Base-by-base conservation (phyloP, 2,797 vertebrate species). In the Falco cherrug region DNA sequence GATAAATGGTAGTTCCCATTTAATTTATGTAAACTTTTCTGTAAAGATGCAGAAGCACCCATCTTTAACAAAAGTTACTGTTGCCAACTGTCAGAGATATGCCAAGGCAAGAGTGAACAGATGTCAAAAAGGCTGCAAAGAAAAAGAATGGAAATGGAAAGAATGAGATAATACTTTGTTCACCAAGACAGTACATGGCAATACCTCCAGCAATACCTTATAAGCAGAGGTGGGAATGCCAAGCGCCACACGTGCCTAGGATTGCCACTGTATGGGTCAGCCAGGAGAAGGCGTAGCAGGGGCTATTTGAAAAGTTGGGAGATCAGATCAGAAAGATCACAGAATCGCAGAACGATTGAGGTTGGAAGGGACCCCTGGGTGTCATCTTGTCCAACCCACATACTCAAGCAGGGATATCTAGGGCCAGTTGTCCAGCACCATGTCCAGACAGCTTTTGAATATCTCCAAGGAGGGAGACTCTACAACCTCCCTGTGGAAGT, bases 21-120 rank as follows among this genome's bases (percentile, higher is more conserved):
- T 84, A 68, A 77, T 77, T 84, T 79, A 89, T 77, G 70, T 79
- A 74, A 90, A 86, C 31, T 93, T 76, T 95, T 92, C 70, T 79
- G 22, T 64, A 61, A 88, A 95, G 93, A 54, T 76, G 48, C 71
- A 92, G 60, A 97, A 89, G 61, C 92, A 91, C 63, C 83, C 80
- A 39, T 76, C 75, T 96, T 97, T 29, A 78, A 53, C 67, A 91
- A 90, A 96, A 97, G 59, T 39, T 77, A 28, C 70, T 81, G 10
- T 93, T 97, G 68, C 87, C 91, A 94, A 93, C 95, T 95, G 26
- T 94, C 90, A 70, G 91, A 95, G 80, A 92, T 41, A 56, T 60
- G 64, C 87, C 87, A 84, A 78, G 51, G 86, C 51, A 74, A 65
- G 51, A 70, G 63, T 84, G 83, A 90, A 88, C 57, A 77, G 74